Base-by-base conservation (phyloP, 2,888 invertebrate genomes). In the Thecocarcelia acutangulata region DNA sequence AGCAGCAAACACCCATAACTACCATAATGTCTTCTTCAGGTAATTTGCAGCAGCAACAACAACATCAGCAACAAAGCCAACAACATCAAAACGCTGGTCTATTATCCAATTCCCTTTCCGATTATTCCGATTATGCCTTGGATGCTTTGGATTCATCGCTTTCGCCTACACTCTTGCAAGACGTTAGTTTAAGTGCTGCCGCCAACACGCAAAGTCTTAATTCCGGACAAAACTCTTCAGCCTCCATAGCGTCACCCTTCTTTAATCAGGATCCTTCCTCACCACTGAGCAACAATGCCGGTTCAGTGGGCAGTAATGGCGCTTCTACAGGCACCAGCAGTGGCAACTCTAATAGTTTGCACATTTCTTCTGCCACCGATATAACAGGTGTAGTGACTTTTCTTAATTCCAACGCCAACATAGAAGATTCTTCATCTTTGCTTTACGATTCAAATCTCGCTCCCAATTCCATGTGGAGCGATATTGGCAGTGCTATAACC, bases 381-480 rank as follows among this genome's bases (percentile, higher is more conserved):
- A 75, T 81, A 46, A 78, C 68, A 1, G 78, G 80, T 28, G 73
- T 77, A 21, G 68, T 73, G 8, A 83, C 81, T 1, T 79, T 84
- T 48, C 73, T 81, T 15, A 75, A 72, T 33, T 56, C 75, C 21
- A 66, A 42, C 33, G 66, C 50, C n/a, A 54, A 70, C n/a, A 79
- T 74, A 13, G 85, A 85, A 3, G 84, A 85, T 54, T 84, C 79
- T 3, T 87, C 85, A 61, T 85, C 85, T 0, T 64, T 88, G 80
- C 83, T 88, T 21, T 88, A 87, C 79, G 89, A 89, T 44, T 85
- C 86, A 68, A 84, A 85, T 68, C 74, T 85, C 11, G 87, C 88
- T 24, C 88, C 90, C 72, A 90, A 88, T 84, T 87, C 90, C 69
- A 90, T 91, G 90, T 91, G 91, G 91, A 90, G 90, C 76, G 90